Evolutionary conservation across 2,888 invertebrate genomes (phyloP), one percentile per base, ranked within the genome.

Genomic region (Pterostichus madidus): DNA sequence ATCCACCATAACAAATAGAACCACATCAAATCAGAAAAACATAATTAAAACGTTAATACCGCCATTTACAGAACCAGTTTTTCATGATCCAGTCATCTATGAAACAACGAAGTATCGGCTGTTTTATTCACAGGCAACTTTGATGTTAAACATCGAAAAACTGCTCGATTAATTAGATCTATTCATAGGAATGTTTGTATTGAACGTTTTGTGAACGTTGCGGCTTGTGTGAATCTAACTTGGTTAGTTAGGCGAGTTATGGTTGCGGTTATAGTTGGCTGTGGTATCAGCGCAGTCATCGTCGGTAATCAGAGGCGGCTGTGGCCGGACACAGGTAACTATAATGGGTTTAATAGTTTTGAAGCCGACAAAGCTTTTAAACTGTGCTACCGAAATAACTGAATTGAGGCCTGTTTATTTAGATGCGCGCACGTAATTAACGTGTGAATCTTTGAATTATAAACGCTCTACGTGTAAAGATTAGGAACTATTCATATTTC

Each of bases 311-410:
- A 75, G 73, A 17, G 31, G 59, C 59, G 17, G 64, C 35, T 64
- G 17, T 13, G 11, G 64, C 4, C 59, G 17, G 59, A 71, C 71
- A 71, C 17, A 71, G 71, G 44, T 11, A 24, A 71, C 71, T 71
- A 46, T 71, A 71, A 71, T 71, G 71, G 71, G 46, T 71, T 71
- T 71, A 71, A 71, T 71, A 71, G 71, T 71, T 71, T 59, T 59
- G 59, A 17, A 15, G 17, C 71, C 71, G 71, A 71, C 71, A 71
- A 71, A 71, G 71, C 44, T 71, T 71, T 71, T 71, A 71, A 71
- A 44, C 71, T 46, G 46, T 46, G 71, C 71, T 71, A 71, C 71
- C 24, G 71, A 71, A 71, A 71, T 44, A 44, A 59, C 59, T 17
- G 46, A 49, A 71, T 71, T 44, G 8, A 44, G 24, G 39, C 24